Percentiles rank a stretch among this genome's conserved stretches.
Conservation (phyloP, 1,140 invertebrate species). For the Aphaenogaster rudis region DNA sequence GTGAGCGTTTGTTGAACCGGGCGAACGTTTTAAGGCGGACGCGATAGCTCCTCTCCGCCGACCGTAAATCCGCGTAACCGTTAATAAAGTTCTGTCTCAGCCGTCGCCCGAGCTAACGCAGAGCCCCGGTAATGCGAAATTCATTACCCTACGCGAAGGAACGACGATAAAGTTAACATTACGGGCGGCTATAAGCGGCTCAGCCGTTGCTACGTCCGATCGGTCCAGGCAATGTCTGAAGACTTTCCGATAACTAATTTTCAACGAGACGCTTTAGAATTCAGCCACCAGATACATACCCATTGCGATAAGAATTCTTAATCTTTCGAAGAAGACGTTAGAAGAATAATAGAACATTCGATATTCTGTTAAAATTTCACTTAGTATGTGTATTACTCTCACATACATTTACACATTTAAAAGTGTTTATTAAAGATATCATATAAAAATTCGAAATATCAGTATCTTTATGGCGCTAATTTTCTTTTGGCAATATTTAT, state of each 20-base stretch:
- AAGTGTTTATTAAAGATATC: not conserved
- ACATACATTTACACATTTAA: not conserved
- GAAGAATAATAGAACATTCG: not conserved
- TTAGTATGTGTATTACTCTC: not conserved
- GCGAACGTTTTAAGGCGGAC: slow-evolving; percentile 53
- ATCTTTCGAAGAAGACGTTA: not conserved
- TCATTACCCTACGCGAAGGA: slow-evolving; percentile 60
- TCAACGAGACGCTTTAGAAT: slow-evolving; percentile 34
- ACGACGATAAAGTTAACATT: slow-evolving; percentile 61
- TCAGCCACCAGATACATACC: not conserved
- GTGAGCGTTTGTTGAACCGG: slow-evolving; percentile 16
- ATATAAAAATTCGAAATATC: not conserved
- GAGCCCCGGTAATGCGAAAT: slow-evolving; percentile 67
- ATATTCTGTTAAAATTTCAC: slow-evolving; percentile 16
- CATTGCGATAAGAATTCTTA: slow-evolving; percentile 11
- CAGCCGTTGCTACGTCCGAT: slow-evolving; percentile 14
- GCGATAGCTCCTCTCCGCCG: slow-evolving; percentile 36
- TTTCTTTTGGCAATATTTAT: not conserved
- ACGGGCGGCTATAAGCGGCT: slow-evolving; percentile 40
- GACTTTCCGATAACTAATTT: slow-evolving; percentile 55
- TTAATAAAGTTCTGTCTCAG: slow-evolving; percentile 69
- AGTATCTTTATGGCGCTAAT: not conserved
- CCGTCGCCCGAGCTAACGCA: slow-evolving; percentile 25
- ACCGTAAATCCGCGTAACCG: slow-evolving; percentile 63
- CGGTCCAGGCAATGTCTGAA: not conserved